phyloP scores from a whole-genome alignment of 2,113 vertebrate species.

The Oncorhynchus masou region DNA sequence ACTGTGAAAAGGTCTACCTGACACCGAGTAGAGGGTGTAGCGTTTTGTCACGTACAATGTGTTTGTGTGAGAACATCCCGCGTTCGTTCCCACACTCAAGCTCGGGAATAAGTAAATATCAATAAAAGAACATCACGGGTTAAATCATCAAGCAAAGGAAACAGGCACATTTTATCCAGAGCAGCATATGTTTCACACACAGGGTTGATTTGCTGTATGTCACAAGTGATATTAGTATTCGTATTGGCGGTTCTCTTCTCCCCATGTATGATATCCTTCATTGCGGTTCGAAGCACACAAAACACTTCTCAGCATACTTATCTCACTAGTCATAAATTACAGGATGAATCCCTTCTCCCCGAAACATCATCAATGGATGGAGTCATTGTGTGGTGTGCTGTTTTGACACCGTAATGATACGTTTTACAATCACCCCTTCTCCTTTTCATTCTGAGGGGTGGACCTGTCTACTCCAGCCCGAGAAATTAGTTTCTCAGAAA shows the following conservation, averaged over 20 bases:
- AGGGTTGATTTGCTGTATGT: conserved; percentile 72
- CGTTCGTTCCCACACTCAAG: conserved; percentile 42
- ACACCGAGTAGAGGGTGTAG: background rate
- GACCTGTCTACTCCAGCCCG: conserved; percentile 66
- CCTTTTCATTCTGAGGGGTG: conserved; percentile 69
- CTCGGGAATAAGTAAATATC: conserved; percentile 54
- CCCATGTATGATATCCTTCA: conserved; percentile 69
- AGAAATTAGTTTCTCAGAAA: conserved; percentile 73
- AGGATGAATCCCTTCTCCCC: conserved; percentile 63
- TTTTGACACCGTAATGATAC: conserved; percentile 75
- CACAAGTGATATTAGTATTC: conserved; percentile 73
- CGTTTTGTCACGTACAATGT: conserved; percentile 21
- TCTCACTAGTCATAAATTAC: conserved; percentile 75
- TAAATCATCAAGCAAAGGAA: conserved; percentile 69
- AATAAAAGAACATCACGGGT: conserved; percentile 70
- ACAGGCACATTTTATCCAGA: conserved; percentile 73
- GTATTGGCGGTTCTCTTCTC: conserved; percentile 63
- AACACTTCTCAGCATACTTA: conserved; percentile 68
- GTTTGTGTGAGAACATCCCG: conserved; percentile 12
- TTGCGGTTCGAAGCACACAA: conserved; percentile 63
- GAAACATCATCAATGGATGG: conserved; percentile 69
- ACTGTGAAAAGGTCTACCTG: background rate
- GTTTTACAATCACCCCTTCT: conserved; percentile 72
- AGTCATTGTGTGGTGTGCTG: conserved; percentile 72
- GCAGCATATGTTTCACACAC: conserved; percentile 67